Conservation (phyloP, 2,797 vertebrate species). For the Danio choprae region DNA sequence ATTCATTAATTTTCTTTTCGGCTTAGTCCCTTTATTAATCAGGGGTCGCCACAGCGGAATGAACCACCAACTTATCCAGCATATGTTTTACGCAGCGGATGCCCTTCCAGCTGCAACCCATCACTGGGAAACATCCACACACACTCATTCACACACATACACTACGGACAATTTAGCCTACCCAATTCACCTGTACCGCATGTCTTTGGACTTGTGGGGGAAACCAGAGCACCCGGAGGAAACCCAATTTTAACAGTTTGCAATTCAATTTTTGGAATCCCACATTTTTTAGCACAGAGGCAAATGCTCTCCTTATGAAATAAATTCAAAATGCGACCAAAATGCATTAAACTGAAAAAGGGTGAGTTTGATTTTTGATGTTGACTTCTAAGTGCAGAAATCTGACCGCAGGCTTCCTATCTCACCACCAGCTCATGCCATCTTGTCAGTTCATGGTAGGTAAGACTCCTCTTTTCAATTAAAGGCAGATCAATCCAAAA, state of each 20-base stretch:
- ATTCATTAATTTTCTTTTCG: no score
- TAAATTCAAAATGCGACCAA: background rate
- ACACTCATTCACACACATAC: no score
- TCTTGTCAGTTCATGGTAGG: constrained; percentile 23
- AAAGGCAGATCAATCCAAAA: constrained; percentile 35
- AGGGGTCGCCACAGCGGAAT: no score
- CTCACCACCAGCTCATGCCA: background rate
- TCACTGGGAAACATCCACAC: no score
- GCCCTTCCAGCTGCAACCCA: no score
- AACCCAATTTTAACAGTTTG: background rate
- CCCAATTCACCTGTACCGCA: no score
- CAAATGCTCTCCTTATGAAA: background rate
- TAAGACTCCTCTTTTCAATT: constrained; percentile 44
- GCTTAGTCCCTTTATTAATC: no score
- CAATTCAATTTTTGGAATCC: background rate
- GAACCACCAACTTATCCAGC: no score
- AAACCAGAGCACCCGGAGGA: no score
- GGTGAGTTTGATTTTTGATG: background rate
- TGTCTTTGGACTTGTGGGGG: no score
- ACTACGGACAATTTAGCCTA: no score
- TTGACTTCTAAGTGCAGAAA: background rate
- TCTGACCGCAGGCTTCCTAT: constrained; percentile 10
- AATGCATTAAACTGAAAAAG: background rate
- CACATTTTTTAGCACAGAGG: background rate
- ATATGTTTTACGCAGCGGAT: no score